Evolutionary conservation across 2,888 invertebrate species (phyloP).

Genomic region (Microchrysa polita): DNA sequence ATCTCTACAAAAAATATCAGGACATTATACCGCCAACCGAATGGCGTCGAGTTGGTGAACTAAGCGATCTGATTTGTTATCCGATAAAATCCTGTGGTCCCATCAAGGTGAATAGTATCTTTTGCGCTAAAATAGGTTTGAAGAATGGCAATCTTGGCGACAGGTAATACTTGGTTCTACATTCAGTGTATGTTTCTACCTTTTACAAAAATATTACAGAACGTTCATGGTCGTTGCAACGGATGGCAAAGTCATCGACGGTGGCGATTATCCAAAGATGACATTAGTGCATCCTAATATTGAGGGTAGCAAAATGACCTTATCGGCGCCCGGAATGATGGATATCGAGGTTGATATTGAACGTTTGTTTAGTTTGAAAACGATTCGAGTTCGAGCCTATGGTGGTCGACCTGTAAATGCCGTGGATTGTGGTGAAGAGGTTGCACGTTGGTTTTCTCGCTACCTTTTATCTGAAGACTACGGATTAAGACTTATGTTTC

Average conservation of each 20-base stretch:
- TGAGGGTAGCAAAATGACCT: constrained; percentile 65
- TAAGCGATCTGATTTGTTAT: constrained; percentile 67
- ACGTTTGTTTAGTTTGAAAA: constrained; percentile 54
- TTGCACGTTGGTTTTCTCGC: constrained; percentile 75
- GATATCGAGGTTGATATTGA: constrained; percentile 67
- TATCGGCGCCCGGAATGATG: constrained; percentile 69
- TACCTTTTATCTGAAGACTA: constrained; percentile 66
- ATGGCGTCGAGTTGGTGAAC: constrained; percentile 70
- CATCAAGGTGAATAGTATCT: constrained; percentile 65
- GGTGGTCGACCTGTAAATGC: constrained; percentile 71
- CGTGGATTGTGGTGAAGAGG: constrained; percentile 77
- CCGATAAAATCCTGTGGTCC: constrained; percentile 72
- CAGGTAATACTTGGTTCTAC: constrained; percentile 58
- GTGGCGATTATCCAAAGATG: constrained; percentile 68
- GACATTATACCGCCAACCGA: constrained; percentile 47
- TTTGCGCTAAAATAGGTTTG: constrained; percentile 68
- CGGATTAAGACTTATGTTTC: constrained; percentile 69
- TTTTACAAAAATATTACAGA: constrained; percentile 57
- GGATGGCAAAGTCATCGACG: constrained; percentile 69
- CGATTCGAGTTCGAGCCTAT: constrained; percentile 64
- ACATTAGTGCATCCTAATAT: constrained; percentile 67
- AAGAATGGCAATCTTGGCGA: constrained; percentile 69
- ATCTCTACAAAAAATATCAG: constrained; percentile 49
- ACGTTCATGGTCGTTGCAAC: constrained; percentile 69
- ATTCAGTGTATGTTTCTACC: neutral